phyloP scores from a whole-genome alignment of 1,140 invertebrate species.

The Bombus confusus region DNA sequence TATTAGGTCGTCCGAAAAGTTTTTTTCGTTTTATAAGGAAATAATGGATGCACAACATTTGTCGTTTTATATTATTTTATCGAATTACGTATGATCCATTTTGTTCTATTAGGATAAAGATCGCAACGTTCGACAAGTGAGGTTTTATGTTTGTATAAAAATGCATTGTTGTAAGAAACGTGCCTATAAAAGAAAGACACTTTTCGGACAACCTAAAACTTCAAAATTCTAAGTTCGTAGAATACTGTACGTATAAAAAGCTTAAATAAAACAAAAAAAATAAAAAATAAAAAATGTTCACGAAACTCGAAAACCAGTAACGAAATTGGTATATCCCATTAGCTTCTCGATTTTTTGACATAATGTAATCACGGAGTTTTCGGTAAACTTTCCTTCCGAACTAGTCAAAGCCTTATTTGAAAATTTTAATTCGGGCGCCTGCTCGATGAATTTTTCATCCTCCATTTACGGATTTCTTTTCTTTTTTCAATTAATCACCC shows the following conservation, averaged over 20 bases:
- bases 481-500: constrained; percentile 20
- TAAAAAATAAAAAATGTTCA: not conserved
- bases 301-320: not conserved
- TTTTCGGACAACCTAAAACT: no score
- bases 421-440: not conserved
- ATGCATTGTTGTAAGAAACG: no score
- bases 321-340: not conserved
- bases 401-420: constrained; percentile 1
- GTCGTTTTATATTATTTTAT: no score
- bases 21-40: no score
- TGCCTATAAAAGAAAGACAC: no score
- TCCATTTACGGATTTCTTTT: not conserved
- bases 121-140: no score
- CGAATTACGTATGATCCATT: no score
- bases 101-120: no score
- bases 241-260: not conserved
- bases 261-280: not conserved
- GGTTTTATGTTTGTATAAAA: no score
- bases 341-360: not conserved
- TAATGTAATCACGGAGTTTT: constrained; percentile 2
- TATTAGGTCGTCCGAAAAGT: no score
- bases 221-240: not conserved
- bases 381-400: not conserved
- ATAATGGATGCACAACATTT: no score
- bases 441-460: constrained; percentile 22